Base-by-base conservation (phyloP, 2,888 invertebrate genomes). In the Stenolophus ochropezus region DNA sequence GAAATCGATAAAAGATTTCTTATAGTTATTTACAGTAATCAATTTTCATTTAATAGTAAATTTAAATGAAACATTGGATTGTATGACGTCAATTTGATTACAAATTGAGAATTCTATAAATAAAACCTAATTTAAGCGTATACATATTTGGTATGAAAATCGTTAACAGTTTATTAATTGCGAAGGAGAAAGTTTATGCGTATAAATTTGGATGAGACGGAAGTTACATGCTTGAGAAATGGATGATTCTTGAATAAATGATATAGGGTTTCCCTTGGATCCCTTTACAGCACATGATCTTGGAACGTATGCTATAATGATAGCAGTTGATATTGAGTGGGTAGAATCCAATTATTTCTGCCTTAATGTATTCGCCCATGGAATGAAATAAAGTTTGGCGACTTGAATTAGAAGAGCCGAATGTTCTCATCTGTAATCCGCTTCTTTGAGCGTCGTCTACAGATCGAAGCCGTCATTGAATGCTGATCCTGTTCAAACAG, bases 401-500 rank as follows among this genome's bases (percentile, higher is more conserved):
- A 73, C 47, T 47, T 73, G 47, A 73, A 73, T 73, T 73, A 73
- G 18, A 71, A 33, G 42, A 6, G 11, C 33, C 11, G 33, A 42
- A 42, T 18, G 20, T 53, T 16, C 53, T n/a, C 53, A 53, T 53
- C 53, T 18, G 20, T 53, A 16, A 20, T 42, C 33, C 33, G 33
- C 1, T 42, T 42, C 33, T 42, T 42, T 42, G 33, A 18, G 53
- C 53, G 11, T 20, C 53, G 0, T 20, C 16, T 20, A 53, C 18
- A 20, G 53, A 53, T 53, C 16, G 53, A 53, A 20, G 53, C 16
- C 20, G 14, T 53, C 18, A 80, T 80, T 80, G 80, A 80, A 80
- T 80, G 73, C 42, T 80, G 73, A 80, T 80, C 80, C 58, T 23
- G 73, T 80, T 80, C 80, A 73, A 80, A 80, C 73, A 80, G 73